Evolutionary conservation across 2,797 vertebrate genomes (phyloP).

Genomic region (Podargus strigoides): DNA sequence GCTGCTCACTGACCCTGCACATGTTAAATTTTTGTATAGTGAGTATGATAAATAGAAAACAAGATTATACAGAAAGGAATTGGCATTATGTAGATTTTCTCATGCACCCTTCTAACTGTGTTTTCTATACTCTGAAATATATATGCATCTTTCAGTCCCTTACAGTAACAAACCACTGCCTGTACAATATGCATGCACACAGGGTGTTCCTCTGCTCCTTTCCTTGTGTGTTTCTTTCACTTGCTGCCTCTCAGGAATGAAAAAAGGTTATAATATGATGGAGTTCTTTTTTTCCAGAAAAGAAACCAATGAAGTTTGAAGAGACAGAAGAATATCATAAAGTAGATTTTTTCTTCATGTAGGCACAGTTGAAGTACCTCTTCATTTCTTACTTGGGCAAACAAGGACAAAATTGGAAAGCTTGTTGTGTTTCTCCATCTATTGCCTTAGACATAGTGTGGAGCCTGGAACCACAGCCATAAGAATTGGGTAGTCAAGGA

Average conservation of each 20-base stretch:
- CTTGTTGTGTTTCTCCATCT: not conserved
- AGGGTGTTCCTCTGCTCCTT: not conserved
- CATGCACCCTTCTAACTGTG: not conserved
- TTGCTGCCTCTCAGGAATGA: not conserved
- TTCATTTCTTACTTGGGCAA: not conserved
- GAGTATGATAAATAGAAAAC: not conserved
- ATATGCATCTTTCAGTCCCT: not conserved
- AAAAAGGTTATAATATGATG: not conserved
- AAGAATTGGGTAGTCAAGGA: not conserved
- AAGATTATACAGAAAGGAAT: not conserved
- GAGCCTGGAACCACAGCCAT: not conserved
- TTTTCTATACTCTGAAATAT: not conserved
- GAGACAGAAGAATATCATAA: not conserved
- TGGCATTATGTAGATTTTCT: not conserved
- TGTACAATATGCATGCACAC: rapidly evolving
- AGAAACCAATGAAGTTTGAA: not conserved
- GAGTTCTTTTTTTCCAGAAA: not conserved
- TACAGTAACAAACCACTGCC: not conserved
- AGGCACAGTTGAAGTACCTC: not conserved
- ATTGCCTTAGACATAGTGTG: not conserved
- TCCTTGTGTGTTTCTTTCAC: rapidly evolving
- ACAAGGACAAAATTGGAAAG: not conserved
- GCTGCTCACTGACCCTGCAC: not conserved
- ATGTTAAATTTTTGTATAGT: not conserved
- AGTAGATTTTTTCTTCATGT: not conserved